Percentiles rank a stretch among this genome's conserved stretches.
Conservation (phyloP, 2,797 vertebrate genomes). For the Echeneis naucrates region DNA sequence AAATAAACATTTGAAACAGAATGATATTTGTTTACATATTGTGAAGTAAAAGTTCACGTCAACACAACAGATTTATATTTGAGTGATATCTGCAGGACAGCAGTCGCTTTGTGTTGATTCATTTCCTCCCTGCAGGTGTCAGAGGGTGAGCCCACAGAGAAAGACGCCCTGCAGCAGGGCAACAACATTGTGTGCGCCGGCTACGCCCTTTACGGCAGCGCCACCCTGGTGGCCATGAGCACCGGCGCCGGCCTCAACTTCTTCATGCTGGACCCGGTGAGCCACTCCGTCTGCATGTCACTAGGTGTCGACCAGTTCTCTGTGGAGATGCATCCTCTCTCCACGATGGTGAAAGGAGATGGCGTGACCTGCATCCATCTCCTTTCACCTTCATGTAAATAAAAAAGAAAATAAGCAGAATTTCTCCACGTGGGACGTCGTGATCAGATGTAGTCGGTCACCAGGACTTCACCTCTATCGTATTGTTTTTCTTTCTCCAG, state of each 20-base stretch:
- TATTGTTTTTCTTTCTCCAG: neutral
- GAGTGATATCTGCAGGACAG: neutral
- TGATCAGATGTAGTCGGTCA: neutral
- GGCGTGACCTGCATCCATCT: neutral
- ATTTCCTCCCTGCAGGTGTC: conserved; percentile 74
- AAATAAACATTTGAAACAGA: no score
- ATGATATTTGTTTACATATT: no score
- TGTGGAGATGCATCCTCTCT: neutral
- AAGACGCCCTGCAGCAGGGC: conserved; percentile 92
- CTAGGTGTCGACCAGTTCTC: neutral
- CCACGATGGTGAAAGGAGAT: neutral
- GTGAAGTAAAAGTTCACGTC: no score
- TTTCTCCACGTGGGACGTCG: neutral
- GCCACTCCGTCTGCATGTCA: conserved; percentile 21
- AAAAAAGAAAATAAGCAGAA: conserved; percentile 15
- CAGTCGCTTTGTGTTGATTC: neutral
- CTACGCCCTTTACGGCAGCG: conserved; percentile 95
- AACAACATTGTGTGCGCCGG: conserved; percentile 93
- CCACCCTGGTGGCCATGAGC: conserved; percentile 93
- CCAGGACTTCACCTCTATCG: neutral
- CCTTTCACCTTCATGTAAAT: conserved; percentile 20
- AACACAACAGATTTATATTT: neutral
- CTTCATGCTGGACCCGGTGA: conserved; percentile 97
- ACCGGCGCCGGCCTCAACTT: conserved; percentile 93
- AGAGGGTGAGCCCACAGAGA: conserved; percentile 87